A percentile compares a stretch with the other conserved stretches of the same genome.
These are phyloP conservation scores for Macropodus opercularis DNA, from an alignment of 2,797 vertebrate species.

Conservation along the genomic window DNA sequence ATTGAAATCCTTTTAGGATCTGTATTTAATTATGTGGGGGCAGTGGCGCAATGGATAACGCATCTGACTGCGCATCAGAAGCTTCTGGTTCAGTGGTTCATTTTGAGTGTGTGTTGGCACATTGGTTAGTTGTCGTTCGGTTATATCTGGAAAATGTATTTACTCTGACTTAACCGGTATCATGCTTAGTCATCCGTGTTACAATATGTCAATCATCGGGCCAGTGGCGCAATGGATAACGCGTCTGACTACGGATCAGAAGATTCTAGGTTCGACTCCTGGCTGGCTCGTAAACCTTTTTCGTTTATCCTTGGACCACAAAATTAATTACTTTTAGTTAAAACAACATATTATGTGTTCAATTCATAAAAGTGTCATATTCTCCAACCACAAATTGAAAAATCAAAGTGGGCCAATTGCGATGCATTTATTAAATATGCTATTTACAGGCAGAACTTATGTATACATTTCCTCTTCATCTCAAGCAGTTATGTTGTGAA, in stretches of 20 bases:
- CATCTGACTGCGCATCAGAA: too few relatives aligned
- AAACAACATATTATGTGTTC: background rate
- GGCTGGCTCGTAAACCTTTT: slow-evolving; percentile 73
- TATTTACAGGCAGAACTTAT: slow-evolving; percentile 41
- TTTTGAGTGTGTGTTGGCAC: too few relatives aligned
- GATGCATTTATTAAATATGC: slow-evolving; percentile 71
- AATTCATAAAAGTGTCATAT: background rate
- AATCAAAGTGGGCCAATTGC: slow-evolving; percentile 3
- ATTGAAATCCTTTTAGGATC: too few relatives aligned
- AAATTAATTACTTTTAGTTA: background rate
- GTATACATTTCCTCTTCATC: slow-evolving; percentile 35
- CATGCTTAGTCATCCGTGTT: too few relatives aligned
- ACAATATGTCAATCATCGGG: too few relatives aligned
- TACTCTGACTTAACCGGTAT: too few relatives aligned
- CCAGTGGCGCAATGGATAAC: slow-evolving; percentile 74
- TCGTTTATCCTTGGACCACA: too few relatives aligned
- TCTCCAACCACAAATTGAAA: background rate
- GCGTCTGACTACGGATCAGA: slow-evolving; percentile 73
- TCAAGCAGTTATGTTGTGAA: slow-evolving; percentile 29
- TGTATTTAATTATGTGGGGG: too few relatives aligned
- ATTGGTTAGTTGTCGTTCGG: too few relatives aligned
- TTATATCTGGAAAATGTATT: too few relatives aligned
- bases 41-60: too few relatives aligned
- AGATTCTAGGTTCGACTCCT: slow-evolving; percentile 77
- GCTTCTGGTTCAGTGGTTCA: too few relatives aligned